These are phyloP conservation scores for Sepiola atlantica DNA, from an alignment of 2,888 invertebrate genomes.

Conservation along the genomic window DNA sequence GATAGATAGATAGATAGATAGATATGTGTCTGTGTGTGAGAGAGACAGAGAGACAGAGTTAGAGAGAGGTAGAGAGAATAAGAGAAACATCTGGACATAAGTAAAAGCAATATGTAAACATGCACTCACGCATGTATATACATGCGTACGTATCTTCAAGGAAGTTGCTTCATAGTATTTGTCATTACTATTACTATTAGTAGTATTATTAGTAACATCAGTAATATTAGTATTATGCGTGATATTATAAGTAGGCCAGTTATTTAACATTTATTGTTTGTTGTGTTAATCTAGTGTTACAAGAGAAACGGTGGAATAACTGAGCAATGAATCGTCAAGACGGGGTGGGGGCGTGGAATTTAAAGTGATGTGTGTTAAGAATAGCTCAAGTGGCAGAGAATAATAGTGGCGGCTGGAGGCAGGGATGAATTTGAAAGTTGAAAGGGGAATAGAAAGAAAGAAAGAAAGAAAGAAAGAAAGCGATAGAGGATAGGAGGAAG, in stretches of 20 bases:
- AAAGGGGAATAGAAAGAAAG: neutral
- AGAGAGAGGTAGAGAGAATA: neutral
- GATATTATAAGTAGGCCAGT: neutral
- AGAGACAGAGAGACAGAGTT: too few species aligned
- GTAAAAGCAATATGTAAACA: neutral
- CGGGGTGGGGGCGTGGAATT: neutral
- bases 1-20: neutral
- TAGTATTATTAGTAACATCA: too few species aligned
- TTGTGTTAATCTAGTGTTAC: neutral
- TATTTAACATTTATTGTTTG: neutral
- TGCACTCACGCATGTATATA: neutral
- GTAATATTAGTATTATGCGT: too few species aligned
- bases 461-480: neutral
- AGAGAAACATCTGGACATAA: too few species aligned
- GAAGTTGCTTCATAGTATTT: neutral
- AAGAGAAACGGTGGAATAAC: constrained; percentile 32
- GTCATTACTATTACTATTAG: neutral
- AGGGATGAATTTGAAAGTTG: neutral
- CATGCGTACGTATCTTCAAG: neutral
- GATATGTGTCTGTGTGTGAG: neutral
- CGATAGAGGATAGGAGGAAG: neutral
- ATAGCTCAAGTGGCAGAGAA: neutral
- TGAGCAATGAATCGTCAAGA: neutral
- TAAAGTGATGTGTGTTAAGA: neutral
- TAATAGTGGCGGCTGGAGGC: too few species aligned